Percentiles rank a stretch among this genome's conserved stretches.
Conservation (phyloP, 2,797 vertebrate genomes). For the Craterocephalus amniculus region DNA sequence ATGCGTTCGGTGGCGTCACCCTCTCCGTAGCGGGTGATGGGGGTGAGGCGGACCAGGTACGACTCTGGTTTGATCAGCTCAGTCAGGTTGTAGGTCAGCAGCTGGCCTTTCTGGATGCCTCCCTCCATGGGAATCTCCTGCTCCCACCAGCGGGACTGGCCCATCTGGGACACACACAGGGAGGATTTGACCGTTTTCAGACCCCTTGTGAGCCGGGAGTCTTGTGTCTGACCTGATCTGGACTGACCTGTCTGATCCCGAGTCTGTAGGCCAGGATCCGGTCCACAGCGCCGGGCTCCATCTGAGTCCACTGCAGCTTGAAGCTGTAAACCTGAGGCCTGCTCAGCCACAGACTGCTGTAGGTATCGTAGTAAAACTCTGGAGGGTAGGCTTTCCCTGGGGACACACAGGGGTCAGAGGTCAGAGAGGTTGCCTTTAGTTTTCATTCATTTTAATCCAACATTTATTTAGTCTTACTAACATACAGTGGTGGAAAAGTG, state of each 20-base stretch:
- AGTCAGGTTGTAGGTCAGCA: constrained; percentile 96
- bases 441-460: no score
- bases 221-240: background rate
- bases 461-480: no score
- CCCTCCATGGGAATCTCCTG: constrained; percentile 94
- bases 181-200: background rate
- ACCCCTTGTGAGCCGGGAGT: no score
- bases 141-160: constrained; percentile 97
- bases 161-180: constrained; percentile 87
- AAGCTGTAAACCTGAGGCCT: constrained; percentile 90
- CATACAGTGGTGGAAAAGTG: no score
- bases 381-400: constrained; percentile 92
- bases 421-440: constrained; percentile 1
- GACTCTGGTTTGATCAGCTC: constrained; percentile 96
- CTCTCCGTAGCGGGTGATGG: constrained; percentile 95
- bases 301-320: constrained; percentile 96
- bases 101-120: constrained; percentile 92
- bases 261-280: constrained; percentile 92
- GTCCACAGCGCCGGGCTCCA: constrained; percentile 91
- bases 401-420: constrained; percentile 24
- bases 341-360: constrained; percentile 93
- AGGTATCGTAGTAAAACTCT: constrained; percentile 95
- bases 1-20: constrained; percentile 92
- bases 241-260: constrained; percentile 89
- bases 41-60: constrained; percentile 94